Percentiles rank a stretch among this genome's conserved stretches.
phyloP scores from a whole-genome alignment of 2,888 invertebrate genomes.

The Gnatocerus cornutus region DNA sequence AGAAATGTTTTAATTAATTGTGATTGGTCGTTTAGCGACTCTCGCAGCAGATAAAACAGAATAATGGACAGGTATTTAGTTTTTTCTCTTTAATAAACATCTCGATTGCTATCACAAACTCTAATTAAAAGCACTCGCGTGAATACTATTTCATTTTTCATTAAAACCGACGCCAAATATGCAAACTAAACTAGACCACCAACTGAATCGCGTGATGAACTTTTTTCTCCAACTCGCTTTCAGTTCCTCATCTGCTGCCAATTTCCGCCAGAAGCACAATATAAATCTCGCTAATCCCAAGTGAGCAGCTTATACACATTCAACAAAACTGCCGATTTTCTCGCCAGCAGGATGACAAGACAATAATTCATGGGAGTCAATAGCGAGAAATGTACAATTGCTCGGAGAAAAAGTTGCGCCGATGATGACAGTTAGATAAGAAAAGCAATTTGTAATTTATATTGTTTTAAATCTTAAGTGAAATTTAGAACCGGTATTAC shows the following conservation, averaged over 20 bases:
- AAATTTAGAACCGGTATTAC: slow-evolving; percentile 21
- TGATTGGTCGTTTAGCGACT: slow-evolving; percentile 28
- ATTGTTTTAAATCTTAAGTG: slow-evolving; percentile 31
- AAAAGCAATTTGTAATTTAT: slow-evolving; percentile 31
- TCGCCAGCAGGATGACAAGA: background rate
- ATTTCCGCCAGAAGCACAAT: too few relatives aligned
- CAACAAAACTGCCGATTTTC: background rate
- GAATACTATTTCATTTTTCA: slow-evolving; percentile 17
- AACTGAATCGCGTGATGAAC: slow-evolving; percentile 14
- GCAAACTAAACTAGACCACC: slow-evolving; percentile 9
- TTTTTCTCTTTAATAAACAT: slow-evolving; percentile 18
- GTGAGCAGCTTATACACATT: background rate
- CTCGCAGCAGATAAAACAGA: slow-evolving; percentile 12
- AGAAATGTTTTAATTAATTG: slow-evolving; percentile 43
- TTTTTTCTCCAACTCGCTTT: background rate
- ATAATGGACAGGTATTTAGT: slow-evolving; percentile 18
- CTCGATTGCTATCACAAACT: slow-evolving; percentile 13
- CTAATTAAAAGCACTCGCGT: slow-evolving; percentile 18
- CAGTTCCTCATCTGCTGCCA: too few relatives aligned
- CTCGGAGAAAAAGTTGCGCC: slow-evolving; percentile 9
- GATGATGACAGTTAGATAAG: slow-evolving; percentile 19
- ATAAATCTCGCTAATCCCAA: background rate
- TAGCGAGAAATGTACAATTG: background rate
- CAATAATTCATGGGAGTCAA: slow-evolving; percentile 5
- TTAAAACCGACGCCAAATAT: slow-evolving; percentile 32